phyloP scores from a whole-genome alignment of 2,888 invertebrate genomes.

The Agonopterix heracliana region DNA sequence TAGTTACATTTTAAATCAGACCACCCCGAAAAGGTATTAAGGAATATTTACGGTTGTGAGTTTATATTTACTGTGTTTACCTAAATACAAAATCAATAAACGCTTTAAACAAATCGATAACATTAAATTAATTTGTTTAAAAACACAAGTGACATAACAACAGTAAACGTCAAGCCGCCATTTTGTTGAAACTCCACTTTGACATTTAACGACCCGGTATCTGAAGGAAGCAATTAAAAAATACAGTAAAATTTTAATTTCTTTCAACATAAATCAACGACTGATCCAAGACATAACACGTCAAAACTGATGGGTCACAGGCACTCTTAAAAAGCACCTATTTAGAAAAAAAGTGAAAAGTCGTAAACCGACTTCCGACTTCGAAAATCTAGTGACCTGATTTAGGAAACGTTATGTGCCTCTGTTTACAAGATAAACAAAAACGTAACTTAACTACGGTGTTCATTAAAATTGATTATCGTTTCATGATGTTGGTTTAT shows the following conservation, averaged over 20 bases:
- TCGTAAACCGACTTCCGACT: conserved; percentile 24
- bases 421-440: neutral
- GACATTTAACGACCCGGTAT: conserved; percentile 30
- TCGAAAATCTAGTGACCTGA: conserved; percentile 28
- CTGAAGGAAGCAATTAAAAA: conserved; percentile 55
- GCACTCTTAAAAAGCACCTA: conserved; percentile 8
- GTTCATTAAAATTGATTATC: no score
- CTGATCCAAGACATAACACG: conserved; percentile 26
- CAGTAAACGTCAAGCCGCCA: conserved; percentile 12
- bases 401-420: conserved; percentile 14
- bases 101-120: no score
- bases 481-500: no score
- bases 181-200: conserved; percentile 14
- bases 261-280: conserved; percentile 34
- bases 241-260: conserved; percentile 49
- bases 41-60: no score
- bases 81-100: neutral
- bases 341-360: conserved; percentile 4
- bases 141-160: neutral
- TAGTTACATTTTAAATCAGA: no score
- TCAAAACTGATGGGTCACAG: conserved; percentile 27
- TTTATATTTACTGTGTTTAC: neutral
- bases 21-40: no score
- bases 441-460: no score
- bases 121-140: neutral